A percentile compares a stretch with the other conserved stretches of the same genome.
Conservation (phyloP, 2,888 invertebrate species). For the Apamea monoglypha region DNA sequence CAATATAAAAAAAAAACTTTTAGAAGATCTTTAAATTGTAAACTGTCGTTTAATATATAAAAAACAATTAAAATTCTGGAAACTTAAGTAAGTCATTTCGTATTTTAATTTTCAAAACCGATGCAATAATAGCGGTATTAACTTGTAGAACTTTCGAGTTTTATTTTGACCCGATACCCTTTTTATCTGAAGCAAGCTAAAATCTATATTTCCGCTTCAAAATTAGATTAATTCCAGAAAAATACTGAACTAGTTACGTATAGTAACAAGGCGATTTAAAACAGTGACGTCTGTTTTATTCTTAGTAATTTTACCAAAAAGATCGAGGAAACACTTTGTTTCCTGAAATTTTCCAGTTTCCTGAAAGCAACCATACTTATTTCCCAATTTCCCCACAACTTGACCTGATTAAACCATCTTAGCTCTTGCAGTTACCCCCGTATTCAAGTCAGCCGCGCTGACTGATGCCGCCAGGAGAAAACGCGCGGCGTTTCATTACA, state of each 20-base stretch:
- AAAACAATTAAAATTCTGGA: neutral
- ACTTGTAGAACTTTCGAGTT: neutral
- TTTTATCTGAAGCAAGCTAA: neutral
- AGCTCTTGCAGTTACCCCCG: conserved; percentile 65
- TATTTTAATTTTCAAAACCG: neutral
- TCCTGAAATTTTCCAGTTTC: neutral
- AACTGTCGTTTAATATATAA: neutral
- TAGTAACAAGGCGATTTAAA: neutral
- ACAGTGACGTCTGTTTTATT: neutral
- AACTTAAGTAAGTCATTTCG: neutral
- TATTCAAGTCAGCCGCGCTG: conserved; percentile 68
- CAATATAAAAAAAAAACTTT: neutral
- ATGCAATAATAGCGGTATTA: neutral
- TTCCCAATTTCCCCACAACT: neutral
- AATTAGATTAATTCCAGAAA: neutral
- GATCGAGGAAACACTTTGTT: neutral
- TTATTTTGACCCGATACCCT: neutral
- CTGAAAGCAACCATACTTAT: neutral
- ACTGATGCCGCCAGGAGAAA: conserved; percentile 87
- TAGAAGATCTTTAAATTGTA: neutral
- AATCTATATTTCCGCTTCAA: neutral
- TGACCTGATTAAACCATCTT: conserved; percentile 16
- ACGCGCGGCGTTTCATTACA: conserved; percentile 89
- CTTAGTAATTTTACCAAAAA: neutral
- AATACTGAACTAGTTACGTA: neutral